Evolutionary conservation across 2,797 vertebrate genomes (phyloP), one percentile per base, ranked within the genome.

Genomic region (Lacerta viridis): DNA sequence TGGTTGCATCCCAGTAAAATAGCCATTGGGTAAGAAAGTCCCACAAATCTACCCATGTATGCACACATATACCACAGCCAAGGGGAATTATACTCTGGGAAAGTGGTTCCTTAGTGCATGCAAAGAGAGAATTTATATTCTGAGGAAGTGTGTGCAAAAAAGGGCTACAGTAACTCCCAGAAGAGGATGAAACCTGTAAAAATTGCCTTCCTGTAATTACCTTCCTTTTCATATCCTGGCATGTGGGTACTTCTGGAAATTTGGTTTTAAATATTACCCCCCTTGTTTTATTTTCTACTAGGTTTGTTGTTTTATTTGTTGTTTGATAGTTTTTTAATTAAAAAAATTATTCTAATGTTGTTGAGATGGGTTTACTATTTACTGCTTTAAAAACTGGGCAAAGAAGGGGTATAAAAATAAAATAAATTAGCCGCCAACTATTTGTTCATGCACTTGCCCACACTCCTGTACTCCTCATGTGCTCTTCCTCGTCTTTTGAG

Each of bases 191-290:
- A 81, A 68, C 18, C 5, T 36, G 5, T 55, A 18, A 18, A 36
- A 79, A 33, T 27, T 25, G 6, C 11, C n/a, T 36, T 83, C 69
- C 80, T 64, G 33, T 81, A 81, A 82, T 82, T 82, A 50, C n/a
- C 1, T 55, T 36, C 6, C 50, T 76, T 2, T 76, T 50, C 41
- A 7, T 72, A 81, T 64, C 74, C 84, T 27, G 41, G 68, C 29
- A 77, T 59, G 50, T 86, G 75, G 77, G 39, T 46, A 59, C 36
- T 61, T 43, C 25, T 66, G 29, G 18, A 86, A 61, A 66, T 68
- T 66, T 23, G 9, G 41, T 78, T 78, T 15, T 7, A 46, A 68
- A 20, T 78, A 68, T 46, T 78, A 33, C 41, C 61, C 77, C 66
- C 13, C 3, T 68, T 23, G 20, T 85, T 64, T 85, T 39, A 76